Evolutionary conservation across 2,797 vertebrate genomes (phyloP).

Genomic region (Sebastes hubbsi): DNA sequence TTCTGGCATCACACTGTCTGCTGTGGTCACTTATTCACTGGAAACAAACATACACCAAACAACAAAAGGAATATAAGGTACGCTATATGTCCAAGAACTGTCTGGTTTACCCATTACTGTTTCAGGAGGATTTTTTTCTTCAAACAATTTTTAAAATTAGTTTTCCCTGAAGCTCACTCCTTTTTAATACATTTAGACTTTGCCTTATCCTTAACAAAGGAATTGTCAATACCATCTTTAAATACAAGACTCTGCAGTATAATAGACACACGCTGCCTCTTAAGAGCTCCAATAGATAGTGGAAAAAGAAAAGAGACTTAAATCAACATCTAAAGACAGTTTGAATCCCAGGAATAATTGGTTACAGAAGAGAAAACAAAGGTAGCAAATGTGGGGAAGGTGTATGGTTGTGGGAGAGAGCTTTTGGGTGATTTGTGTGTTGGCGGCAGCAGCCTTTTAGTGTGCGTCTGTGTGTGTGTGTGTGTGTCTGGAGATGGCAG

Average conservation of each 20-base stretch:
- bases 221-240: not conserved
- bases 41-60: not conserved
- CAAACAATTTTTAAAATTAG: not conserved
- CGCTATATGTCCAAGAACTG: not conserved
- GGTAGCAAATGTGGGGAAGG: conserved; percentile 47
- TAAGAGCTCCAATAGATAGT: not conserved
- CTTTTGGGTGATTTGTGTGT: conserved; percentile 41
- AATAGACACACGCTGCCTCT: not conserved
- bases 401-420: conserved; percentile 13
- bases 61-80: not conserved
- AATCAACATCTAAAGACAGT: conserved; percentile 30
- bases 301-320: not conserved
- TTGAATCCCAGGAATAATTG: conserved; percentile 36
- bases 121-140: not conserved
- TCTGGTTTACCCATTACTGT: not conserved
- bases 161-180: not conserved
- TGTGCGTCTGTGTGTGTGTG: conserved; percentile 7
- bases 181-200: not conserved
- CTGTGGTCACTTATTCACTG: not conserved
- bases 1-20: not conserved
- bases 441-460: conserved; percentile 38
- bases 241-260: not conserved
- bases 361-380: conserved; percentile 49
- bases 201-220: not conserved
- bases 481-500: conserved; percentile 53